Base-by-base conservation (phyloP, 2,113 vertebrate species). In the Eupsittula cactorum region DNA sequence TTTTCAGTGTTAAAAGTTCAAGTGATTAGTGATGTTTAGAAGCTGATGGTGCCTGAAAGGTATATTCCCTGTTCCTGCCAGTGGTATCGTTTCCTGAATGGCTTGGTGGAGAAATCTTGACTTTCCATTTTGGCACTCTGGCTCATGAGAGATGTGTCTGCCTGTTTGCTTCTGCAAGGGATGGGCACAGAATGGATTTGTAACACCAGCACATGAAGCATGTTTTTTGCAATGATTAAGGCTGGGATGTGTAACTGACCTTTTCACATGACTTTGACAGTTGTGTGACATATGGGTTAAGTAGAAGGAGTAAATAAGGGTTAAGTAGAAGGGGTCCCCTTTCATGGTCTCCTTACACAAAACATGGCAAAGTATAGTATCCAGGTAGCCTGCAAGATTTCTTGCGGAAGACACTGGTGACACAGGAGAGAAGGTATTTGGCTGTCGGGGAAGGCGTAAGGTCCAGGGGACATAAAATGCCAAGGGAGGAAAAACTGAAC, bases 61-160 rank as follows among this genome's bases (percentile, higher is more conserved):
- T 49, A 62, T 31, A 27, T 62, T 57, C n/a, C 19, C 46, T 0
- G 0, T 62, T 86, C 39, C 75, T 88, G 67, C 79, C 68, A 74
- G 80, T 37, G 31, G 6, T 64, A 16, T 39, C 0, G 0, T 24
- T 87, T 90, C 49, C 37, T 78, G 60, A 53, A 31, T 0, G 0
- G 10, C 31, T 85, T 95, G 81, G 63, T 59, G 57, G 57, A 85
- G 44, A 49, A 62, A 21, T n/a, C 17, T 18, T 84, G 15, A 23
- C 11, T 71, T 79, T 11, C 20, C 6, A 6, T 85, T 91, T 89
- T 62, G 31, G 60, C 0, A 0, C 19, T 16, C 11, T 68, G 39
- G 18, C 37, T 79, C 31, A 29, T 55, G 46, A 75, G 83, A 55
- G 86, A 13, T 10, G 6, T 70, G 31, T 24, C 68, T 23, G 12